Evolutionary conservation across 2,888 invertebrate species (phyloP), one percentile per base, ranked within the genome.

Genomic region (Noctua fimbriata): DNA sequence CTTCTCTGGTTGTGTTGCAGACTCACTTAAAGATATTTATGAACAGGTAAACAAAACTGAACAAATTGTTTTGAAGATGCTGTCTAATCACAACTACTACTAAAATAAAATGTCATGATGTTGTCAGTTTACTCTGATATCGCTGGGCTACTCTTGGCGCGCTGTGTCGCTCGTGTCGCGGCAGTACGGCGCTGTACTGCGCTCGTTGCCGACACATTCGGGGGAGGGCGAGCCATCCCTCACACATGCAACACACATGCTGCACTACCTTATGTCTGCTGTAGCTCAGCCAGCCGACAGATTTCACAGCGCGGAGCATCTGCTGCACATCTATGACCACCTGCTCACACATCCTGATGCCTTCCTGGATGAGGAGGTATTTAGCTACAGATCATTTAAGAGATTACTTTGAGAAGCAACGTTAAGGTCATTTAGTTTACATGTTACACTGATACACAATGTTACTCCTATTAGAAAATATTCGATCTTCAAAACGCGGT

Each of bases 351-450:
- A 96, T 88, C 97, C 97, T 55, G 97, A 97, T 89, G 98, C 98
- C 21, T 97, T 98, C 88, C 97, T 98, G 82, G 98, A 98, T 94
- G 98, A 98, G 94, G 97, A 98, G 97, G 98, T 98, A 93, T 93
- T 96, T 92, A 32, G 44, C 47, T 69, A 47, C 12, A n/a, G n/a
- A 70, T 75, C 14, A 7, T 9, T 41, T n/a, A 12, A 41, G n/a
- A n/a, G 0, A 7, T 69, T n/a, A 24, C 2, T 14, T 21, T 9
- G n/a, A 32, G 21, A 36, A 63, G 18, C 28, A 36, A 66, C 18
- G 4, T 12, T 12, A 55, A 32, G 14, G 52, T 65, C 16, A 49
- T 70, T 21, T 9, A 9, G 5, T 12, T 32, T 1, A 52, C 16
- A 44, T 16, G 1, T 69, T 28, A 18, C 9, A 66, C n/a, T 63